Percentiles rank a stretch among this genome's conserved stretches.
phyloP scores from a whole-genome alignment of 2,888 invertebrate species.

The Acleris sparsana region DNA sequence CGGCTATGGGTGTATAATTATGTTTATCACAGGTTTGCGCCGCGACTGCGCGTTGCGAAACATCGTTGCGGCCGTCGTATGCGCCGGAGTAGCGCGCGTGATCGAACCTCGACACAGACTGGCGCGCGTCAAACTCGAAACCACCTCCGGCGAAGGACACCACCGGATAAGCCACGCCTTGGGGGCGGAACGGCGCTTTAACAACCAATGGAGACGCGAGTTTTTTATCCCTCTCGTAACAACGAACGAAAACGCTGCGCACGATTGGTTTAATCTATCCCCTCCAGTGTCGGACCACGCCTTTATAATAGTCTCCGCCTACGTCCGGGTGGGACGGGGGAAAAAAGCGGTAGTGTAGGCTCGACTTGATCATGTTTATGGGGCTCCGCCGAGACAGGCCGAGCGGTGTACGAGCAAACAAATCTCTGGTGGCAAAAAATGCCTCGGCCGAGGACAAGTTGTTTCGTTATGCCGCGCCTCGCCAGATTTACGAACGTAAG shows the following conservation, averaged over 20 bases:
- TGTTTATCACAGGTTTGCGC: conserved; percentile 79
- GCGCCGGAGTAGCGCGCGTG: conserved; percentile 71
- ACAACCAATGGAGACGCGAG: conserved; percentile 62
- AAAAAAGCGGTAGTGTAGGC: conserved; percentile 78
- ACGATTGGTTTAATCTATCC: conserved; percentile 66
- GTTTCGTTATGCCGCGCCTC: conserved; percentile 66
- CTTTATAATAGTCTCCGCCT: conserved; percentile 57
- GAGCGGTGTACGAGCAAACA: conserved; percentile 75
- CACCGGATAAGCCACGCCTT: conserved; percentile 67
- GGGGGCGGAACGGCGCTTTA: conserved; percentile 56
- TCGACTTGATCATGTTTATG: conserved; percentile 81
- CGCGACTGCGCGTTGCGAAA: conserved; percentile 77
- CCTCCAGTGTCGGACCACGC: conserved; percentile 56
- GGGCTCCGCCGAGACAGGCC: conserved; percentile 80
- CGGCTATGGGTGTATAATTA: conserved; percentile 63
- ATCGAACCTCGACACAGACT: conserved; percentile 76
- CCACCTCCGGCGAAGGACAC: conserved; percentile 79
- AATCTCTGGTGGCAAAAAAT: conserved; percentile 83
- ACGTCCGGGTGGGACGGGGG: conserved; percentile 64
- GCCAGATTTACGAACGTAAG: conserved; percentile 75
- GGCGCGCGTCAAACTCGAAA: conserved; percentile 76
- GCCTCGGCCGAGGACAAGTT: conserved; percentile 76
- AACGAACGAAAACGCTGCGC: conserved; percentile 43
- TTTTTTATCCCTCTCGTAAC: conserved; percentile 72
- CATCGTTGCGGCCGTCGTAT: conserved; percentile 66